A percentile compares a stretch with the other conserved stretches of the same genome.
Conservation (phyloP, 2,888 invertebrate species). For the Philonicus albiceps region DNA sequence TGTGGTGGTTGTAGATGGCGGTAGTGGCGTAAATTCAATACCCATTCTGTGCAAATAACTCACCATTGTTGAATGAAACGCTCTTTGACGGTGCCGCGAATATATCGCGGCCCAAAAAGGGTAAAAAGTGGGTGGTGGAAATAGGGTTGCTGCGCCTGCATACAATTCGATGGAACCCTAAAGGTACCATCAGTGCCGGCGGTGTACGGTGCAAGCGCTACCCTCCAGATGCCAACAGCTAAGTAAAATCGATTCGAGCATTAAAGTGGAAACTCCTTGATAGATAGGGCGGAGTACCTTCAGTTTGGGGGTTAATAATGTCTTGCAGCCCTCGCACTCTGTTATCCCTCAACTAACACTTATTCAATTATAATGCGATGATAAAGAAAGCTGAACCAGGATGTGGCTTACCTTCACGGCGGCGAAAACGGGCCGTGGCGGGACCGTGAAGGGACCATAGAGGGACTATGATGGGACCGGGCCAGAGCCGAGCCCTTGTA, state of each 20-base stretch:
- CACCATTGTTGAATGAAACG: constrained; percentile 20
- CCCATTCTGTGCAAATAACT: constrained; percentile 16
- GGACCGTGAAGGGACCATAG: not conserved
- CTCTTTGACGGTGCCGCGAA: constrained; percentile 35
- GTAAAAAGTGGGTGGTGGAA: not conserved
- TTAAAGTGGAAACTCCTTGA: constrained; percentile 25
- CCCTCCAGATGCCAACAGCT: constrained; percentile 23
- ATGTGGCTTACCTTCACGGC: constrained; percentile 21
- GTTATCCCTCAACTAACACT: constrained; percentile 30
- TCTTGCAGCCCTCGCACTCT: not conserved
- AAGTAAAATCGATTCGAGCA: constrained; percentile 27
- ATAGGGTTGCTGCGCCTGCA: not conserved
- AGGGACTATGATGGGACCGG: not conserved
- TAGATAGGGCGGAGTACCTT: constrained; percentile 4
- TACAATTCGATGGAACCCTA: not conserved
- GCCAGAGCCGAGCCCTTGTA: not conserved
- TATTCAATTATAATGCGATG: constrained; percentile 33
- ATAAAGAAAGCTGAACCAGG: constrained; percentile 33
- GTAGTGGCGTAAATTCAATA: not conserved
- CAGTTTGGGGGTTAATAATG: constrained; percentile 32
- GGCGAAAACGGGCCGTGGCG: not conserved
- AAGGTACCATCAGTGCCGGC: not conserved
- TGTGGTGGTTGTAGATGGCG: not conserved
- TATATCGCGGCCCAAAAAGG: not conserved
- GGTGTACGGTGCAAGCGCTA: not conserved